Conservation (phyloP, 1,140 invertebrate species). For the Listronotus bonariensis region DNA sequence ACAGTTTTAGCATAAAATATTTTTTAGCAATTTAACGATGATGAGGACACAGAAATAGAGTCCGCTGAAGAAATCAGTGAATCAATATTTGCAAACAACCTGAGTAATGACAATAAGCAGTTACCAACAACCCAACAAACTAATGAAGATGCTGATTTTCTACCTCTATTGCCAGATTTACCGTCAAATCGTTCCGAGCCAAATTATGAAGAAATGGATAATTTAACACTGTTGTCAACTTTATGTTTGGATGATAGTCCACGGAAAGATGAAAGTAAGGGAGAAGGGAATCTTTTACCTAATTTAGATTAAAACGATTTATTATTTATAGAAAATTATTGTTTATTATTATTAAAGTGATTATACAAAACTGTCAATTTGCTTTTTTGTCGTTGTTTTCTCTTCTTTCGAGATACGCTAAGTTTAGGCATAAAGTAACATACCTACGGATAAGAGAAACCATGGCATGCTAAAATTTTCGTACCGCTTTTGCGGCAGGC, state of each 20-base stretch:
- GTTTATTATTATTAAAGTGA: no score
- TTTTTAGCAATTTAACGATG: conserved; percentile 16
- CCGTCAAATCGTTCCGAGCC: conserved; percentile 42
- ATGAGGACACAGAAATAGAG: conserved; percentile 30
- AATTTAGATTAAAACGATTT: not conserved
- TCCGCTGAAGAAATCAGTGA: conserved; percentile 40
- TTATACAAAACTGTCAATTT: no score
- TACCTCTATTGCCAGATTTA: conserved; percentile 42
- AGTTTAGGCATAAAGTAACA: no score
- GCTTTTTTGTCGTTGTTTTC: no score
- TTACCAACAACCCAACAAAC: conserved; percentile 3
- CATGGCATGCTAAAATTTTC: no score
- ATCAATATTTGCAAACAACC: conserved; percentile 24
- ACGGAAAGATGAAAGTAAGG: not conserved
- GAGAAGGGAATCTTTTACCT: conserved; percentile 11
- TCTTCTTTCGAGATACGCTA: no score
- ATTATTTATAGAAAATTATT: no score
- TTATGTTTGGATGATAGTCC: no score
- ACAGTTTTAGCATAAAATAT: no score
- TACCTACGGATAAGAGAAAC: no score
- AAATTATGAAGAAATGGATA: conserved; percentile 54
- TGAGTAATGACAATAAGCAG: not conserved
- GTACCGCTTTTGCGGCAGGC: no score
- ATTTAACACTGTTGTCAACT: conserved; percentile 50
- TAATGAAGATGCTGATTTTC: conserved; percentile 21